Evolutionary conservation across 2,888 invertebrate species (phyloP), one percentile per base, ranked within the genome.

Genomic region (Arenicola marina): DNA sequence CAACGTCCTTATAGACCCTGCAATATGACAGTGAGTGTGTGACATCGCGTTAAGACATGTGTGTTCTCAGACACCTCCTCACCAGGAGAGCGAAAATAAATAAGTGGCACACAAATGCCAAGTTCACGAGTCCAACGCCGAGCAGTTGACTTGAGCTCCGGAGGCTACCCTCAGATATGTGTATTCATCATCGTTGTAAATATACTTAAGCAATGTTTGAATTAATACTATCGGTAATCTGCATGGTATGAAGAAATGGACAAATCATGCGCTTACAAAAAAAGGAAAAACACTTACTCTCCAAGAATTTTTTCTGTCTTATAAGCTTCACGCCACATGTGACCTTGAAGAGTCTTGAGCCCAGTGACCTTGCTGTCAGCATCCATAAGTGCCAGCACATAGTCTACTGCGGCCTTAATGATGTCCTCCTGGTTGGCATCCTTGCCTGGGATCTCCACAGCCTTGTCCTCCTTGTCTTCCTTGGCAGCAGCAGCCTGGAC

Each of bases 1-100:
- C 86, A 0, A 95, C 95, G 84, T 97, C 97, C 11, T 90, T 88
- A 81, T 90, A 97, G 32, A 97, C 87, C 81, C 95, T 95, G 84
- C 55, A 87, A 87, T 72, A 68, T 28, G 29, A 53, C 4, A 60
- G 26, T n/a, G n/a, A 33, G 31, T 59, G 24, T 31, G 21, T n/a
- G 24, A n/a, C 31, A 24, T 51, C 15, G 15, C 15, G 11, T 24
- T 21, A 11, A 11, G 11, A 18, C 15, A 11, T 24, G 11, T 24
- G 11, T 24, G 15, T 21, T 18, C 51, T 48, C 51, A 7, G 7
- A 18, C 56, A 18, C 18, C 7, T 7, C 24, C 21, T 11, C 15
- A 1, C 33, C 26, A 1, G n/a, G n/a, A n/a, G n/a, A n/a, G n/a
- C n/a, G n/a, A n/a, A n/a, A n/a, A n/a, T n/a, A n/a, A n/a, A n/a